These are phyloP conservation scores for Bubo scandiacus DNA, from an alignment of 2,113 vertebrate genomes.

Conservation along the genomic window DNA sequence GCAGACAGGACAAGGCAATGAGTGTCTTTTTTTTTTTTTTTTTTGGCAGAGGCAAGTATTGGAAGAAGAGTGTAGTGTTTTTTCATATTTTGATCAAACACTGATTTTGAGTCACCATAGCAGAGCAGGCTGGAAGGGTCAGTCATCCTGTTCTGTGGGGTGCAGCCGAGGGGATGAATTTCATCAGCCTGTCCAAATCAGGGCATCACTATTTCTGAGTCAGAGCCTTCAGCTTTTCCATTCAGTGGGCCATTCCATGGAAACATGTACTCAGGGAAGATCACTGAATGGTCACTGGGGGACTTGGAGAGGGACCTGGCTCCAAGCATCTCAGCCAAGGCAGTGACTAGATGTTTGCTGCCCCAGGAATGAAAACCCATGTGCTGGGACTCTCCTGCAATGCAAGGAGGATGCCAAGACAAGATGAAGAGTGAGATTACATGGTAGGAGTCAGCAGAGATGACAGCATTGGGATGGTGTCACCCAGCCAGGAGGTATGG, in stretches of 20 bases:
- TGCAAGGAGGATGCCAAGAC: background rate
- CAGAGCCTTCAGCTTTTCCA: background rate
- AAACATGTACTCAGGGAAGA: background rate
- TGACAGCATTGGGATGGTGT: background rate
- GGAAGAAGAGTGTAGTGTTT: background rate
- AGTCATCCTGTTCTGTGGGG: background rate
- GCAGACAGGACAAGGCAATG: background rate
- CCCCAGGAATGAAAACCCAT: background rate
- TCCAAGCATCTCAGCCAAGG: background rate
- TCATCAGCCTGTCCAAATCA: background rate
- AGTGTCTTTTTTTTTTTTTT: background rate
- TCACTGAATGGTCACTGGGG: background rate
- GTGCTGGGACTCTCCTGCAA: background rate
- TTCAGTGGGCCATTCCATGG: accelerated
- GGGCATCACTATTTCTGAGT: background rate
- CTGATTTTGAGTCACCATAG: background rate
- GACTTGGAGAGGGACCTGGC: background rate
- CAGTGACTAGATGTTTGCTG: background rate
- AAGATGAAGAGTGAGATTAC: background rate
- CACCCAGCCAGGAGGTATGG: background rate
- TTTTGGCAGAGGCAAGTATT: background rate
- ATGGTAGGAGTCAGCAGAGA: background rate
- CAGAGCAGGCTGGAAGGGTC: background rate
- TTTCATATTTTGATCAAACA: background rate
- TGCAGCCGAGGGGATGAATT: background rate